phyloP scores from a whole-genome alignment of 2,888 invertebrate genomes.

The Euplexia lucipara region DNA sequence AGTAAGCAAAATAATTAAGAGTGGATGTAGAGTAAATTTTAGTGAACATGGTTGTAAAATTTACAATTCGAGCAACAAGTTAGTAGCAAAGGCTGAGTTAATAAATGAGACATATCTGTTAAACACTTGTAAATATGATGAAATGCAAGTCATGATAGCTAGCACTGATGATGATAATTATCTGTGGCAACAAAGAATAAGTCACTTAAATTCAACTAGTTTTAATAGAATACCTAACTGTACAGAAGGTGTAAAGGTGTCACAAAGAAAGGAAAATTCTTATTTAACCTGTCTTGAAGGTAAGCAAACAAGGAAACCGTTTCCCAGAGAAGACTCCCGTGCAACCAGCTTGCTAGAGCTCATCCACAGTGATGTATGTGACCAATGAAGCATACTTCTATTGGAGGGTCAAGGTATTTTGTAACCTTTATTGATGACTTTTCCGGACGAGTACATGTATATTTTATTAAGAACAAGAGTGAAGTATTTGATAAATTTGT shows the following conservation, averaged over 20 bases:
- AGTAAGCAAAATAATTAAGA: too few relatives aligned
- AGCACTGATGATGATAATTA: neutral
- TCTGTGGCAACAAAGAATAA: neutral
- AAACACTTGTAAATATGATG: neutral
- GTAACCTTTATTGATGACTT: too few relatives aligned
- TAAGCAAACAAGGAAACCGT: neutral
- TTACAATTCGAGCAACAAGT: neutral
- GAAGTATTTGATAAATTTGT: neutral
- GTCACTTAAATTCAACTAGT: conserved; percentile 1
- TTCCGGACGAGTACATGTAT: too few relatives aligned
- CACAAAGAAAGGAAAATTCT: neutral
- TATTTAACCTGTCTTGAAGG: neutral
- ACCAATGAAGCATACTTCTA: too few relatives aligned
- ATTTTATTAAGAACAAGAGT: too few relatives aligned
- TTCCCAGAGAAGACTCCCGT: neutral
- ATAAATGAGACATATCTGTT: neutral
- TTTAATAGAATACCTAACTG: neutral
- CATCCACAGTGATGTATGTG: too few relatives aligned
- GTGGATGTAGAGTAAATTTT: too few relatives aligned
- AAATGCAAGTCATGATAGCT: neutral
- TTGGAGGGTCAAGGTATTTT: too few relatives aligned
- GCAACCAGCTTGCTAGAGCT: neutral
- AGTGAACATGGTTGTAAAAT: too few relatives aligned
- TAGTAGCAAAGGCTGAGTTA: neutral
- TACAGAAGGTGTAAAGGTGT: neutral